A percentile compares a stretch with the other conserved stretches of the same genome.
These are phyloP conservation scores for Microtus pennsylvanicus DNA, from an alignment of 2,113 vertebrate species.

Conservation along the genomic window DNA sequence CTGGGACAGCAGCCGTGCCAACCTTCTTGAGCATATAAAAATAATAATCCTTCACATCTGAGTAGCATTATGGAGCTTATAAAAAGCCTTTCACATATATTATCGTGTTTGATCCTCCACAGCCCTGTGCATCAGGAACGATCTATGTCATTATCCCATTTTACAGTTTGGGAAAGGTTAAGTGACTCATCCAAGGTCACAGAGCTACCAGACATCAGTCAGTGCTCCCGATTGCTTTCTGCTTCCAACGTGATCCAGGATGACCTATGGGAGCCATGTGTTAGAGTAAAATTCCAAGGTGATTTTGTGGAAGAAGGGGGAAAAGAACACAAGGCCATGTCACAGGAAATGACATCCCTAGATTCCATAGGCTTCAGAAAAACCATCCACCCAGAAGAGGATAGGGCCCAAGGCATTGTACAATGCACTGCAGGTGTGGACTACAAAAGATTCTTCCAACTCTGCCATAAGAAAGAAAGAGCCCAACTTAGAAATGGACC, in stretches of 20 bases:
- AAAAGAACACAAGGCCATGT: not conserved
- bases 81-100: conserved; percentile 63
- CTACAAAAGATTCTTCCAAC: not conserved
- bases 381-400: not conserved
- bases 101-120: conserved; percentile 69
- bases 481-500: not conserved
- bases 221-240: not conserved
- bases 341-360: not conserved
- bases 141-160: conserved; percentile 57
- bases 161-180: conserved; percentile 50
- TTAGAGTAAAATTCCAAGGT: not conserved
- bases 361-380: not conserved
- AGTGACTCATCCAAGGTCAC: not conserved
- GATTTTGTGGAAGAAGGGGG: not conserved
- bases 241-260: not conserved
- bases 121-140: not conserved
- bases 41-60: conserved; percentile 79
- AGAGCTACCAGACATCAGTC: conserved; percentile 36
- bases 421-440: not conserved
- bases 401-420: not conserved
- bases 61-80: conserved; percentile 72
- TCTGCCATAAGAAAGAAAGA: not conserved
- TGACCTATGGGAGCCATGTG: accelerated
- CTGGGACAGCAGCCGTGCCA: conserved; percentile 73
- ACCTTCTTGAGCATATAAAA: conserved; percentile 73